phyloP scores from a whole-genome alignment of 2,113 vertebrate species.

The Aythya baeri region DNA sequence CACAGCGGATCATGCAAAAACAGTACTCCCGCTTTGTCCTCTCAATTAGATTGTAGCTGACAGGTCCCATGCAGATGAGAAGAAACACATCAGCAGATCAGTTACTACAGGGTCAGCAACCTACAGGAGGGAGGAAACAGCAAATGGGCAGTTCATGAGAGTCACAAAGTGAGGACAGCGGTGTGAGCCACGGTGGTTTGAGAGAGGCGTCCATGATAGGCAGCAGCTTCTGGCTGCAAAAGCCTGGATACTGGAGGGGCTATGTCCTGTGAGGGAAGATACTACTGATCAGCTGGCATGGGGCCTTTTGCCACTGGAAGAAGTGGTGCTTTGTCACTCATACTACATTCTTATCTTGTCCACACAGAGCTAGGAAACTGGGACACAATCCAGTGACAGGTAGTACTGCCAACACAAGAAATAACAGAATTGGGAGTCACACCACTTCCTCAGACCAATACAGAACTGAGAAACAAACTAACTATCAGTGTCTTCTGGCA shows the following conservation, averaged over 20 bases:
- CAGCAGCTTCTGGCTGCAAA: not conserved
- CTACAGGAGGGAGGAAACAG: not conserved
- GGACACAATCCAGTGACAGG: not conserved
- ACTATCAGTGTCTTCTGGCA: not conserved
- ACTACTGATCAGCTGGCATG: not conserved
- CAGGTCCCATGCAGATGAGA: not conserved
- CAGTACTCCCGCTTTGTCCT: not conserved
- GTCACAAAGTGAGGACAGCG: not conserved
- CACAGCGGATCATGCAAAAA: not conserved
- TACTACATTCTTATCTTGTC: not conserved
- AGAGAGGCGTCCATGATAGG: not conserved
- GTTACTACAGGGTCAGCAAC: not conserved
- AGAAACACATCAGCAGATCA: not conserved
- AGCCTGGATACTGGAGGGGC: not conserved
- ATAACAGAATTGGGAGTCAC: not conserved
- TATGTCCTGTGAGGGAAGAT: not conserved
- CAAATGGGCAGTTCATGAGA: not conserved
- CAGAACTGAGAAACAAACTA: not conserved
- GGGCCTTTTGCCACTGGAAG: rapidly evolving
- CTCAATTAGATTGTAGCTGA: not conserved
- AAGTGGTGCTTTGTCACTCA: not conserved
- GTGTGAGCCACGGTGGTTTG: not conserved
- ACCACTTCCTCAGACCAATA: not conserved
- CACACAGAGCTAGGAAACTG: not conserved
- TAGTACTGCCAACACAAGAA: not conserved